These are phyloP conservation scores for Lanius collurio DNA, from an alignment of 2,113 vertebrate species.

Conservation along the genomic window DNA sequence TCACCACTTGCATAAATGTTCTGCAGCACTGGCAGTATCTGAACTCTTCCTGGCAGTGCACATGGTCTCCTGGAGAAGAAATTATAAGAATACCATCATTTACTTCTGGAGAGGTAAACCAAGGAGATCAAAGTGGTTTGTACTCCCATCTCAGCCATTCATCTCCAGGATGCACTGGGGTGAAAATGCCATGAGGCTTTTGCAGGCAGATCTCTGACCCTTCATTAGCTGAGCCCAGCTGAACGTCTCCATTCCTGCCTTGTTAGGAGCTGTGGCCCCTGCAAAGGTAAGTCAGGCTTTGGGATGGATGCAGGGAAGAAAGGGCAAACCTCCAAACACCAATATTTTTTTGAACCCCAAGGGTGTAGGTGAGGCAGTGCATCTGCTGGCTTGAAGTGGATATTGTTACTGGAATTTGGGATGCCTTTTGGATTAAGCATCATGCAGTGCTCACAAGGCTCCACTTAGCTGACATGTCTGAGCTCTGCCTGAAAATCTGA, in stretches of 20 bases:
- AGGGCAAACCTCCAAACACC: background rate
- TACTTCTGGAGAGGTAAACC: background rate
- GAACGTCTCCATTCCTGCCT: background rate
- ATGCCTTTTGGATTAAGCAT: slow-evolving; percentile 41
- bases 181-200: background rate
- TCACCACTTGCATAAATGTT: background rate
- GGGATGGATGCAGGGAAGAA: background rate
- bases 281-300: background rate
- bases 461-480: slow-evolving; percentile 33
- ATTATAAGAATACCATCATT: background rate
- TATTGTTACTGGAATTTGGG: background rate
- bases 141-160: background rate
- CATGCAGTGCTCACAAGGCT: background rate
- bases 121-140: background rate
- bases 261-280: background rate
- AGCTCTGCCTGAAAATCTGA: slow-evolving; percentile 34
- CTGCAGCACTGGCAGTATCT: background rate
- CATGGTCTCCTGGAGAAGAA: background rate
- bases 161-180: background rate
- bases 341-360: background rate
- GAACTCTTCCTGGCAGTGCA: background rate
- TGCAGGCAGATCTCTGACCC: background rate
- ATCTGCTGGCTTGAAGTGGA: background rate
- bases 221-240: rapidly evolving
- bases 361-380: background rate